A percentile compares a stretch with the other conserved stretches of the same genome.
Evolutionary conservation across 2,113 vertebrate genomes (phyloP).

Genomic region (Passerina amoena): DNA sequence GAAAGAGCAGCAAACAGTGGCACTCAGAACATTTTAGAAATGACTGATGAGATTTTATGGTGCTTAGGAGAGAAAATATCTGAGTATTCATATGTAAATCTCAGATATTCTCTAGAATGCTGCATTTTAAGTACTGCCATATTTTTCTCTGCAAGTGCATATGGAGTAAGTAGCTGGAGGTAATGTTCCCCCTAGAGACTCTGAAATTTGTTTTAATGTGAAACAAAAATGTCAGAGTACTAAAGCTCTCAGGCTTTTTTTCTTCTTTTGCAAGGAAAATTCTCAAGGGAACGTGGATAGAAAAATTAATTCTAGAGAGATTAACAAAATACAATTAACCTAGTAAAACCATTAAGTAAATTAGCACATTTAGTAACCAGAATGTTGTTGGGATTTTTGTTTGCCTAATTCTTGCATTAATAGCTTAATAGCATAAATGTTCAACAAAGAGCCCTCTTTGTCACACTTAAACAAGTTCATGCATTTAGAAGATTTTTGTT

Average conservation of each 20-base stretch:
- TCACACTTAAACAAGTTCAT: not conserved
- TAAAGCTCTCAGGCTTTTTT: conserved; percentile 7
- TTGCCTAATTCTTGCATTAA: conserved; percentile 7
- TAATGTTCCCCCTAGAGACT: conserved; percentile 41
- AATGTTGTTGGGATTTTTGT: not conserved
- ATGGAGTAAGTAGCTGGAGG: conserved; percentile 23
- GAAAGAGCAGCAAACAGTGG: conserved; percentile 19
- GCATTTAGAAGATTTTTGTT: not conserved
- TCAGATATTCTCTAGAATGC: conserved; percentile 40
- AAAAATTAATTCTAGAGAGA: conserved; percentile 26
- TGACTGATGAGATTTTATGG: conserved; percentile 52
- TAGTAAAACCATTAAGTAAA: conserved; percentile 12
- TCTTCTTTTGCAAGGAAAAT: not conserved
- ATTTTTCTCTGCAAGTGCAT: conserved; percentile 40
- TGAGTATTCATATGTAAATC: conserved; percentile 59
- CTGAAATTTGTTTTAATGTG: conserved; percentile 52
- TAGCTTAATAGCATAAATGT: not conserved
- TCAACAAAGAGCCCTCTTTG: not conserved
- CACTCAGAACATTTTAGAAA: conserved; percentile 36
- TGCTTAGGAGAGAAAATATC: conserved; percentile 40
- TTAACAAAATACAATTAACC: conserved; percentile 42
- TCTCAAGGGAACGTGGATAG: not conserved
- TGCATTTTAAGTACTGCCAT: conserved; percentile 44
- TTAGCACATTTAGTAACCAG: conserved; percentile 14
- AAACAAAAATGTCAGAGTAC: conserved; percentile 42